Conservation (phyloP, 23 tunicate species). For the Ascidia mentula region DNA sequence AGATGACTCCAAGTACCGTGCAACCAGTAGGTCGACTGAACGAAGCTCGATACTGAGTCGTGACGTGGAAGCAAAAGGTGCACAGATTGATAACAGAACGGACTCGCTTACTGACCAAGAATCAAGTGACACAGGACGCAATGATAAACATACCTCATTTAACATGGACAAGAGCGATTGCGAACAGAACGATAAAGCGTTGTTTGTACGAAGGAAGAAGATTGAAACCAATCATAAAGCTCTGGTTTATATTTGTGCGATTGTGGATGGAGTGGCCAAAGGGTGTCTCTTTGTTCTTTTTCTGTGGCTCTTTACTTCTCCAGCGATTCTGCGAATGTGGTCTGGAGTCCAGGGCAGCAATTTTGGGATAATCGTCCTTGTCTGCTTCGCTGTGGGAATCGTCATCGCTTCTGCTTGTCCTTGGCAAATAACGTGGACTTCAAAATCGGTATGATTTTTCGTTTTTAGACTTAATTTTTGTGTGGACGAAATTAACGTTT, state of each 20-base stretch:
- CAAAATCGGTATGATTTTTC: background rate
- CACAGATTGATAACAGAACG: background rate
- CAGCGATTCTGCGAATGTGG: constrained; percentile 51
- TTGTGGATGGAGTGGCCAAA: constrained; percentile 25
- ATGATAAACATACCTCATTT: background rate
- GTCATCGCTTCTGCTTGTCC: background rate
- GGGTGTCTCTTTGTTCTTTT: constrained; percentile 34
- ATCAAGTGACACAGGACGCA: background rate
- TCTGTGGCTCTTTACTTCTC: constrained; percentile 67
- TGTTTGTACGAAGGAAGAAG: background rate
- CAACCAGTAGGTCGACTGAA: constrained; percentile 13
- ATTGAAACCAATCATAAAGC: background rate
- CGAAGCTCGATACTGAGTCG: background rate
- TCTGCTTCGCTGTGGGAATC: constrained; percentile 30
- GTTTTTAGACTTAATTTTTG: too few species aligned
- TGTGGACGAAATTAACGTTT: too few species aligned
- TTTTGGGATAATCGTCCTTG: constrained; percentile 22
- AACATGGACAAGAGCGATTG: background rate
- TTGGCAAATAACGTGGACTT: background rate
- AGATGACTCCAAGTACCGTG: background rate
- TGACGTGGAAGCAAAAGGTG: background rate
- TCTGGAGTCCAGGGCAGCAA: background rate
- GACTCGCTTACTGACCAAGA: constrained; percentile 1
- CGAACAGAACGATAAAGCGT: background rate
- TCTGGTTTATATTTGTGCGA: constrained; percentile 17